Conservation (phyloP, 2,888 invertebrate genomes). For the Protonemura montana region DNA sequence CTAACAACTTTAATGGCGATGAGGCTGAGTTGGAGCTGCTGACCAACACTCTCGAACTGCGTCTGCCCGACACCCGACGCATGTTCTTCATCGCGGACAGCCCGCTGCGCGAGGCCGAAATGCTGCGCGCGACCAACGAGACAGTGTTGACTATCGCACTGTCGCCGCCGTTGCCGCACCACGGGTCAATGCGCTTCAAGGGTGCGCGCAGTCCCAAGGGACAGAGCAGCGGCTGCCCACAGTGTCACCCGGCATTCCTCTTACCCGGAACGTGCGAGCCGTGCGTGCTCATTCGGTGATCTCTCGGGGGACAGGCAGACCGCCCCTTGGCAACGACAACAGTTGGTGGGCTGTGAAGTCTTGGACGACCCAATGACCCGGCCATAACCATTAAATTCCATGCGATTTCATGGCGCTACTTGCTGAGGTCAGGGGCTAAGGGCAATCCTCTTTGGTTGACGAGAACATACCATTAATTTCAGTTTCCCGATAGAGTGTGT, state of each 20-base stretch:
- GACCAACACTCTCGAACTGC: constrained; percentile 51
- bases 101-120: constrained; percentile 29
- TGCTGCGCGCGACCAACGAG: constrained; percentile 30
- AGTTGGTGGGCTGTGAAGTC: too few relatives aligned
- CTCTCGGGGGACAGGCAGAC: too few relatives aligned
- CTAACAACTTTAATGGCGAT: neutral
- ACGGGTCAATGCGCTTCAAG: constrained; percentile 44
- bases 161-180: constrained; percentile 8
- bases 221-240: constrained; percentile 41
- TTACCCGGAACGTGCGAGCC: constrained; percentile 71
- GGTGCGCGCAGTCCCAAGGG: neutral
- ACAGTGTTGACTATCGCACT: constrained; percentile 45
- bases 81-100: constrained; percentile 70
- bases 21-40: constrained; percentile 41
- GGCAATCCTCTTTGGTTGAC: too few relatives aligned
- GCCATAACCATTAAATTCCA: too few relatives aligned
- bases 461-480: too few relatives aligned
- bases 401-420: too few relatives aligned
- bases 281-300: constrained; percentile 61
- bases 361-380: too few relatives aligned
- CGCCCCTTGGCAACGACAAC: too few relatives aligned
- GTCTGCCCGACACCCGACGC: constrained; percentile 65
- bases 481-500: too few relatives aligned
- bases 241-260: constrained; percentile 71
- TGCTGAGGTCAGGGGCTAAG: too few relatives aligned